Conservation (phyloP, 2,797 vertebrate genomes). For the Picus viridis region DNA sequence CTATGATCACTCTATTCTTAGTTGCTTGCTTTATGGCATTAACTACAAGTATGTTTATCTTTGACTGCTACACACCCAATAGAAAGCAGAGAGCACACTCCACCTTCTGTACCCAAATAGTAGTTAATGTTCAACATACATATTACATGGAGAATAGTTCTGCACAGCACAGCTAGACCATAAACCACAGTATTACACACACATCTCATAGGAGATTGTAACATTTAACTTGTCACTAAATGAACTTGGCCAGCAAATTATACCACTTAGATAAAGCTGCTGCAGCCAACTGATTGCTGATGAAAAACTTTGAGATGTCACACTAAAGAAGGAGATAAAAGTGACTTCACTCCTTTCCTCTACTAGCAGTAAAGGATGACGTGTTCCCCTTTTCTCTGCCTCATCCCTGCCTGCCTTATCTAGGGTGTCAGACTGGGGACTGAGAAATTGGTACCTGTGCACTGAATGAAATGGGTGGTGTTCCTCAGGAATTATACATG, state of each 20-base stretch:
- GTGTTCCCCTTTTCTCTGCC: neutral
- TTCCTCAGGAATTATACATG: neutral
- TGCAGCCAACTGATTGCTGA: neutral
- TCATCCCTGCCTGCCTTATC: neutral
- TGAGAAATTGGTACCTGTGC: neutral
- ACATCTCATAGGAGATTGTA: neutral
- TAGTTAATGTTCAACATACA: constrained; percentile 42
- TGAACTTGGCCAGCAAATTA: neutral
- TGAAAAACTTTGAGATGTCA: neutral
- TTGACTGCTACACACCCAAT: neutral
- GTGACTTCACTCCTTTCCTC: neutral
- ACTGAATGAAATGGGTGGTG: neutral
- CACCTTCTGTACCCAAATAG: constrained; percentile 23
- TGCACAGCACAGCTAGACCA: neutral
- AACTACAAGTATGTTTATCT: neutral
- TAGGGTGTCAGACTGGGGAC: neutral
- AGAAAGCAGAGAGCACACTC: neutral
- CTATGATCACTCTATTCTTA: neutral
- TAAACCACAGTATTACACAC: constrained; percentile 26
- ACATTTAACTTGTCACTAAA: constrained; percentile 5
- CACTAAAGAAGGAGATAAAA: neutral
- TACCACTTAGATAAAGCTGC: neutral
- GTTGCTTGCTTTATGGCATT: neutral
- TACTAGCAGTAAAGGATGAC: neutral
- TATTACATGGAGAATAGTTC: neutral